Evolutionary conservation across 2,888 invertebrate species (phyloP).

Genomic region (Spilosoma lubricipeda): DNA sequence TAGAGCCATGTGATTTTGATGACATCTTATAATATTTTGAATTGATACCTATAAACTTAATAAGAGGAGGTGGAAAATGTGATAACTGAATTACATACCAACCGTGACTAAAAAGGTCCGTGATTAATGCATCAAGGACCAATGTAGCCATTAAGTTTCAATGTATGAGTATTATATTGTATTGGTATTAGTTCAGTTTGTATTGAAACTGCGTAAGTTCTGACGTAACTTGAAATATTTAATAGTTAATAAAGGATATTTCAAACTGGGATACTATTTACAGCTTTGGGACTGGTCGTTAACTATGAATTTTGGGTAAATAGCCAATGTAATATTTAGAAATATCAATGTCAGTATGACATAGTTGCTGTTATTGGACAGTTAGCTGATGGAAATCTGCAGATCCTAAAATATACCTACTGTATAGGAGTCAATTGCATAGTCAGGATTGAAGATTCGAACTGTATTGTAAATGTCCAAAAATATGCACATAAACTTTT

Average conservation of each 20-base stretch:
- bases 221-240: conserved; percentile 33
- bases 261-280: conserved; percentile 6
- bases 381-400: not conserved
- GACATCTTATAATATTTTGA: not conserved
- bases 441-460: not conserved
- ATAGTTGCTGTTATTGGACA: not conserved
- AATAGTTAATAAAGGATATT: conserved; percentile 22
- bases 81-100: not conserved
- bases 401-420: not conserved
- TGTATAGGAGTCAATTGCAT: not conserved
- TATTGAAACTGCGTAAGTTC: conserved; percentile 39
- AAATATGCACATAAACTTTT: not conserved
- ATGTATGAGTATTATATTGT: not conserved
- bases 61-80: not conserved
- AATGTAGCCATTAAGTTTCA: not conserved
- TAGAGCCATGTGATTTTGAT: no score
- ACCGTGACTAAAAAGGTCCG: not conserved
- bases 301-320: conserved; percentile 7
- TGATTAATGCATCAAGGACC: not conserved
- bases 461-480: not conserved
- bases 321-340: conserved; percentile 1
- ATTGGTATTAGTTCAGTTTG: conserved; percentile 14
- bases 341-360: conserved; percentile 7
- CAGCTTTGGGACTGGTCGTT: conserved; percentile 11
- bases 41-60: not conserved